A percentile compares a stretch with the other conserved stretches of the same genome.
Conservation (phyloP, 2,113 vertebrate species). For the Pundamilia nyererei region DNA sequence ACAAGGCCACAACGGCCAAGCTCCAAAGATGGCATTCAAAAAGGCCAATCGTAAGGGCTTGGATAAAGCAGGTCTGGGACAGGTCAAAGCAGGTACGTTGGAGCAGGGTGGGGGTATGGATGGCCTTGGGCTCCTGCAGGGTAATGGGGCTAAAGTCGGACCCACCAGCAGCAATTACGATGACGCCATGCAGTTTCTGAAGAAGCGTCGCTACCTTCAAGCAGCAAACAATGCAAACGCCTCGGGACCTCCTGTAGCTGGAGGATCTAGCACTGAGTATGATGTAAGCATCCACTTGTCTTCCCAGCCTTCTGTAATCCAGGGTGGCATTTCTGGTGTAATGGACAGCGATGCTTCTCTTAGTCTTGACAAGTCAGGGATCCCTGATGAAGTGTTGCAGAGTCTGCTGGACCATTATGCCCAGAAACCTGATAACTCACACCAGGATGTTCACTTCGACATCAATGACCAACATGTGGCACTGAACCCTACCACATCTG, state of each 20-base stretch:
- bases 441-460: constrained; percentile 88
- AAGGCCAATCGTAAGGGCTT: constrained; percentile 82
- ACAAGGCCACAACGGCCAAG: constrained; percentile 77
- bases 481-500: constrained; percentile 74
- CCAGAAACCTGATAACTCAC: constrained; percentile 81
- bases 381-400: constrained; percentile 96
- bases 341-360: constrained; percentile 83
- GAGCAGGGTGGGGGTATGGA: constrained; percentile 75
- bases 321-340: constrained; percentile 82
- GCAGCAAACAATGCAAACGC: constrained; percentile 66
- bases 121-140: constrained; percentile 81
- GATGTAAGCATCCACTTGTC: constrained; percentile 84
- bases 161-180: constrained; percentile 88
- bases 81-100: constrained; percentile 73
- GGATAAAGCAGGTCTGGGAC: constrained; percentile 78
- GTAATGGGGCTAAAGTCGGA: constrained; percentile 76
- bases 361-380: constrained; percentile 89
- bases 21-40: constrained; percentile 91
- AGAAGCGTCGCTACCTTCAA: constrained; percentile 94
- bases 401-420: constrained; percentile 95
- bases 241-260: background rate
- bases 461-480: constrained; percentile 87
- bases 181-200: constrained; percentile 98
- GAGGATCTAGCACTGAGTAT: constrained; percentile 77
- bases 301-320: constrained; percentile 86